These are phyloP conservation scores for Acomys russatus DNA, from an alignment of 2,797 vertebrate genomes.

Conservation along the genomic window DNA sequence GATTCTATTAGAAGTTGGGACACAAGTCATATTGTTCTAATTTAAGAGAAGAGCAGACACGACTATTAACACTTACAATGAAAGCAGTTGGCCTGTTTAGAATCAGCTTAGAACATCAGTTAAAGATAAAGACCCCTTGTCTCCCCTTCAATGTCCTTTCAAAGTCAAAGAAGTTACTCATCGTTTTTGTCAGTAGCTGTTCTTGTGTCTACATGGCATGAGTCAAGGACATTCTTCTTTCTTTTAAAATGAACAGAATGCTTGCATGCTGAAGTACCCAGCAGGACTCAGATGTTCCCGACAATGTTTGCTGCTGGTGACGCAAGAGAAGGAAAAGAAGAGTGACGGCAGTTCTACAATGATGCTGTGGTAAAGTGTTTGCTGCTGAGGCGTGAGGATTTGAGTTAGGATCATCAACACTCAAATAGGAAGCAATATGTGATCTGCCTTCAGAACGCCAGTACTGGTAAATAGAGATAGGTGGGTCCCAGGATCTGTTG, in stretches of 20 bases:
- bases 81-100: slow-evolving; percentile 80
- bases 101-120: slow-evolving; percentile 82
- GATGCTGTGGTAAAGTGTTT: background rate
- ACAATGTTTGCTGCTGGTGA: slow-evolving; percentile 52
- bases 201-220: slow-evolving; percentile 82
- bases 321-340: background rate
- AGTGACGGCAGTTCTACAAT: too few species aligned
- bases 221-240: slow-evolving; percentile 83
- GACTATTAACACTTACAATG: slow-evolving; percentile 20
- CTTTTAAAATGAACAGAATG: slow-evolving; percentile 83
- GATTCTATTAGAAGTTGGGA: background rate
- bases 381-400: background rate
- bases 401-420: background rate
- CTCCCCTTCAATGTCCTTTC: slow-evolving; percentile 78
- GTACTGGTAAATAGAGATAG: background rate
- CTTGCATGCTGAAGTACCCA: slow-evolving; percentile 21
- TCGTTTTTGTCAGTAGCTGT: slow-evolving; percentile 84
- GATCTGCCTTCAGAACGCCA: background rate
- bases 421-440: background rate
- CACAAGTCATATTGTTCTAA: slow-evolving; percentile 46
- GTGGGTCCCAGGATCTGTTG: background rate
- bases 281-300: slow-evolving; percentile 51
- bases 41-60: background rate
- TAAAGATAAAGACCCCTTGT: slow-evolving; percentile 78
- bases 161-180: slow-evolving; percentile 85